phyloP scores from a whole-genome alignment of 2,888 invertebrate genomes.

The Caprella mutica region DNA sequence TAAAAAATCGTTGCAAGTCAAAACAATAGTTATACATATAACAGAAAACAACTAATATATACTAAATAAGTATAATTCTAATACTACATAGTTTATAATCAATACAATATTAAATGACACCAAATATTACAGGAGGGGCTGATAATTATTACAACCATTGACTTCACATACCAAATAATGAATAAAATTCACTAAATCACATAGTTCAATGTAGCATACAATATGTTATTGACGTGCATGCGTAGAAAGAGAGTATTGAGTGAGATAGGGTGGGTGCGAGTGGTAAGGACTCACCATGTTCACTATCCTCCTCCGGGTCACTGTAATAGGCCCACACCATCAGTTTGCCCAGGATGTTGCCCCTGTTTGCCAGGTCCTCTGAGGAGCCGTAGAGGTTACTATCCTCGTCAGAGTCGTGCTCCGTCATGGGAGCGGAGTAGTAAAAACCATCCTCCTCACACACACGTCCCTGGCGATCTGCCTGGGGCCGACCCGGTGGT shows the following conservation, averaged over 20 bases:
- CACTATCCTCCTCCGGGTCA: constrained; percentile 17
- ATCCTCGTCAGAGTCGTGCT: constrained; percentile 20
- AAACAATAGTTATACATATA: no score
- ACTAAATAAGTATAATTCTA: no score
- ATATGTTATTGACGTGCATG: neutral
- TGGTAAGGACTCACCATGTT: constrained; percentile 4
- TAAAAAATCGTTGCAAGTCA: no score
- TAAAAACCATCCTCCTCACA: constrained; percentile 28
- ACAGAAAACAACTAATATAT: no score
- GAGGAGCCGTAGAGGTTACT: constrained; percentile 30
- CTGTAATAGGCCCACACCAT: constrained; percentile 34
- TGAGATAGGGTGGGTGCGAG: neutral
- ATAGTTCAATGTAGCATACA: neutral
- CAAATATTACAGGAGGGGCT: no score
- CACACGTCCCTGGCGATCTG: constrained; percentile 7
- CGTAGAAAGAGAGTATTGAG: neutral
- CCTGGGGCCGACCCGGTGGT: constrained; percentile 1
- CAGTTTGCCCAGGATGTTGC: constrained; percentile 27
- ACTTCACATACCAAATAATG: no score
- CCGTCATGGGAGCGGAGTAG: constrained; percentile 19
- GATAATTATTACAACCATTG: no score
- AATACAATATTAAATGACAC: no score
- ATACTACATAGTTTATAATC: no score
- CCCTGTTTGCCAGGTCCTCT: constrained; percentile 28
- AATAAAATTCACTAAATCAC: no score